These are phyloP conservation scores for Sphenopsis melanotis DNA, from an alignment of 2,797 vertebrate genomes.

Conservation along the genomic window DNA sequence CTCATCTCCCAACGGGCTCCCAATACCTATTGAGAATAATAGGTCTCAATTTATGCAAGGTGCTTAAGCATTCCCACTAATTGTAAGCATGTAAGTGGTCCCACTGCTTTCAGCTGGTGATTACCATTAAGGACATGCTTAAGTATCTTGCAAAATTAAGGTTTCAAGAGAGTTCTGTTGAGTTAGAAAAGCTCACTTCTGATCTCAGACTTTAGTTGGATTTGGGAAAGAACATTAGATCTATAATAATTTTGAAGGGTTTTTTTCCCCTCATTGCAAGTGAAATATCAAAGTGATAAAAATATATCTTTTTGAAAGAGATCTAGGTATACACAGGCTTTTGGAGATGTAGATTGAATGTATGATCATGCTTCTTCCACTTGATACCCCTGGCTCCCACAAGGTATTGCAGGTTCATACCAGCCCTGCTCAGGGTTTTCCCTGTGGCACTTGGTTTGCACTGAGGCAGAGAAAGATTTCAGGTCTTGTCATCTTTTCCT, in stretches of 20 bases:
- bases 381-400: background rate
- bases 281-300: background rate
- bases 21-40: background rate
- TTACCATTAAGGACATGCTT: conserved; percentile 18
- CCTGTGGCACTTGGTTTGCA: background rate
- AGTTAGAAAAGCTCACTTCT: background rate
- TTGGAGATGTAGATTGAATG: conserved; percentile 15
- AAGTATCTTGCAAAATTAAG: background rate
- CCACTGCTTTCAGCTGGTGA: background rate
- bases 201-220: background rate
- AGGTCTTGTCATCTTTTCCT: background rate
- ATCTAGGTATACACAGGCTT: background rate
- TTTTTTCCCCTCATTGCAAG: background rate
- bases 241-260: background rate
- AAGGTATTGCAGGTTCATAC: background rate
- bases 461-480: background rate
- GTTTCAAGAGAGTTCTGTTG: background rate
- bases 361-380: background rate
- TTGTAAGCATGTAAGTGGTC: background rate
- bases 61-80: background rate
- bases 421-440: background rate
- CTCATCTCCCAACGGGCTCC: background rate
- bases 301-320: background rate
- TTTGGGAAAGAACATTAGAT: background rate
- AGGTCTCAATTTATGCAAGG: background rate